Conservation (phyloP, 2,888 invertebrate genomes). For the Andrena camellia region DNA sequence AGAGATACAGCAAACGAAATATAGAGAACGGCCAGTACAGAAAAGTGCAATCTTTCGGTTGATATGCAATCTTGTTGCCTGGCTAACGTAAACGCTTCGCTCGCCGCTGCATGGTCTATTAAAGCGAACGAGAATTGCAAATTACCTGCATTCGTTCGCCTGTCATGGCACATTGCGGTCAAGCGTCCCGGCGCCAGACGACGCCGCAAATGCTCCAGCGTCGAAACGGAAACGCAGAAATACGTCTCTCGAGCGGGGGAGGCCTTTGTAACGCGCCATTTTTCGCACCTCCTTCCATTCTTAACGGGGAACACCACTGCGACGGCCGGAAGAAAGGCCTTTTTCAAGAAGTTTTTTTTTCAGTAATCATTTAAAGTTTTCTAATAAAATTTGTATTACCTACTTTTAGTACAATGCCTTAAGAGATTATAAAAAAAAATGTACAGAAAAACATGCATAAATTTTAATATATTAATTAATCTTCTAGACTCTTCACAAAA, state of each 20-base stretch:
- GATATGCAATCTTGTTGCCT: constrained; percentile 43
- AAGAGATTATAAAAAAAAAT: too few species aligned
- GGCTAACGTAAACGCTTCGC: constrained; percentile 47
- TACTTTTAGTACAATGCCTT: too few species aligned
- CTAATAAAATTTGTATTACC: too few species aligned
- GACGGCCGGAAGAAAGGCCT: too few species aligned
- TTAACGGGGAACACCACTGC: neutral
- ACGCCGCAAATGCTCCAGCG: constrained; percentile 53
- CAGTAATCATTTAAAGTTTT: too few species aligned
- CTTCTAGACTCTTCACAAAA: too few species aligned
- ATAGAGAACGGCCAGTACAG: neutral
- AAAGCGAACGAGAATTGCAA: constrained; percentile 66
- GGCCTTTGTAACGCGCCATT: neutral
- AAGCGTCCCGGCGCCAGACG: constrained; percentile 79
- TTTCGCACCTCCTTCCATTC: neutral
- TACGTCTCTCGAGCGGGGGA: constrained; percentile 45
- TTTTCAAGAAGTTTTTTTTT: too few species aligned
- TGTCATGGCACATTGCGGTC: constrained; percentile 76
- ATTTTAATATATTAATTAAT: too few species aligned
- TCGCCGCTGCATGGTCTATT: constrained; percentile 52
- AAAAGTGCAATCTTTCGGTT: constrained; percentile 4
- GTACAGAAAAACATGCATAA: too few species aligned
- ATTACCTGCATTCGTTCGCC: constrained; percentile 72
- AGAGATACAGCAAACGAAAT: neutral
- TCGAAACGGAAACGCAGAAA: constrained; percentile 46